Percentiles rank a stretch among this genome's conserved stretches.
Evolutionary conservation across 1,140 invertebrate species (phyloP).

Genomic region (Nephila pilipes): DNA sequence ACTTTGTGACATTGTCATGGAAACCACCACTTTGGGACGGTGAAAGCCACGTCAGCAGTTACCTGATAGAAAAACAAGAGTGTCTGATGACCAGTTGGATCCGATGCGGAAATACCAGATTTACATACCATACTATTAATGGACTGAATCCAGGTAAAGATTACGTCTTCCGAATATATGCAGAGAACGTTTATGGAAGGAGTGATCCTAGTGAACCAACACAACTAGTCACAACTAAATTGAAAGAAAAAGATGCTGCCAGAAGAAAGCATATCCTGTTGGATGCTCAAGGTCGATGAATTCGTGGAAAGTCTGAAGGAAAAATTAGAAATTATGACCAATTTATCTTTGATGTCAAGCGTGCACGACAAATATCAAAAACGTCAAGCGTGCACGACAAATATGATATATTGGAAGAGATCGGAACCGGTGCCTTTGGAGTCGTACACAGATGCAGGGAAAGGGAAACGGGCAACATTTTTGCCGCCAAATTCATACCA

Average conservation of each 20-base stretch:
- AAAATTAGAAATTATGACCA: constrained; percentile 97
- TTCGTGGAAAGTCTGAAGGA: constrained; percentile 93
- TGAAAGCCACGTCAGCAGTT: constrained; percentile 96
- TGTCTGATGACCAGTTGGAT: constrained; percentile 97
- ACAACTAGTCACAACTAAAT: constrained; percentile 78
- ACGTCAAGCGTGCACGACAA: constrained; percentile 96
- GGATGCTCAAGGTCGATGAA: constrained; percentile 95
- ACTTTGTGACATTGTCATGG: constrained; percentile 94
- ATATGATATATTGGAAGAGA: constrained; percentile 99
- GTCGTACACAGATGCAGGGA: constrained; percentile 99
- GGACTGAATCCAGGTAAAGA: constrained; percentile 93
- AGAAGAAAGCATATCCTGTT: constrained; percentile 80
- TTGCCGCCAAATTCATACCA: constrained; percentile 99
- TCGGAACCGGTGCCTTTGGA: constrained; percentile 98
- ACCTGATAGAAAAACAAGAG: constrained; percentile 96
- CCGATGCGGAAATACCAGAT: constrained; percentile 94
- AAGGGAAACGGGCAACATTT: constrained; percentile 97
- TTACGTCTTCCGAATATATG: constrained; percentile 98
- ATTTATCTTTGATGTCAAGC: constrained; percentile 96
- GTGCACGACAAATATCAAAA: constrained; percentile 98
- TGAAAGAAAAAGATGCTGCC: constrained; percentile 70
- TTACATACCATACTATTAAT: constrained; percentile 94
- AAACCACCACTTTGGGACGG: constrained; percentile 95
- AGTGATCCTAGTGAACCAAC: constrained; percentile 93
- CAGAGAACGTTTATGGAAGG: constrained; percentile 97